Conservation (phyloP, 2,888 invertebrate genomes). For the Cephalotes varians region DNA sequence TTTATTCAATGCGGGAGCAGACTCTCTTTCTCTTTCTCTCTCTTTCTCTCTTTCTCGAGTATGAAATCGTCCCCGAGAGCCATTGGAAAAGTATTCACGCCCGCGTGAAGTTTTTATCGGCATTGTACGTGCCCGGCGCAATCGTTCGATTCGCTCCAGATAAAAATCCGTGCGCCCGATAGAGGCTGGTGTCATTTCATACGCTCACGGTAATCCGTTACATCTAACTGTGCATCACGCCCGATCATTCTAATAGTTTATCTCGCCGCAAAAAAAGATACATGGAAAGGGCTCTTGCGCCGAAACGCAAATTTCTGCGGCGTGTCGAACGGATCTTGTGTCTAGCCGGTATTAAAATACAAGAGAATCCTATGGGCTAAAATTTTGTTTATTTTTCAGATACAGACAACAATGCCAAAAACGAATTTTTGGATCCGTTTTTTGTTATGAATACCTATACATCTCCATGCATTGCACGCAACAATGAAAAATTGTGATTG, state of each 20-base stretch:
- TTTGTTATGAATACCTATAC: background rate
- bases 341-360: background rate
- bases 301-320: background rate
- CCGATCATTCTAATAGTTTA: slow-evolving; percentile 18
- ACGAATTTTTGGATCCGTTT: background rate
- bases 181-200: slow-evolving; percentile 28
- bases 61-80: slow-evolving; percentile 5
- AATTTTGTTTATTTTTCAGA: slow-evolving; percentile 8
- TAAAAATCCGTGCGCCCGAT: slow-evolving; percentile 36
- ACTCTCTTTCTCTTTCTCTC: background rate
- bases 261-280: background rate
- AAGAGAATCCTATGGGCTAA: background rate
- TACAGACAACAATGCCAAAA: background rate
- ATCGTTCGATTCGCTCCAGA: slow-evolving; percentile 15
- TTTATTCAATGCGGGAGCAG: slow-evolving; percentile 18
- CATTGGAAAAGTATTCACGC: slow-evolving; percentile 31
- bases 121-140: slow-evolving; percentile 25
- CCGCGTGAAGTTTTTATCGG: slow-evolving; percentile 41
- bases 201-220: slow-evolving; percentile 36
- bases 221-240: slow-evolving; percentile 41
- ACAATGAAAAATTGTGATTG: slow-evolving; percentile 36
- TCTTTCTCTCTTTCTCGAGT: background rate
- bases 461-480: background rate
- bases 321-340: background rate
- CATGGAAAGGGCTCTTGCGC: background rate